Base-by-base conservation (phyloP, 2,888 invertebrate genomes). In the Cheilosia scutellata region DNA sequence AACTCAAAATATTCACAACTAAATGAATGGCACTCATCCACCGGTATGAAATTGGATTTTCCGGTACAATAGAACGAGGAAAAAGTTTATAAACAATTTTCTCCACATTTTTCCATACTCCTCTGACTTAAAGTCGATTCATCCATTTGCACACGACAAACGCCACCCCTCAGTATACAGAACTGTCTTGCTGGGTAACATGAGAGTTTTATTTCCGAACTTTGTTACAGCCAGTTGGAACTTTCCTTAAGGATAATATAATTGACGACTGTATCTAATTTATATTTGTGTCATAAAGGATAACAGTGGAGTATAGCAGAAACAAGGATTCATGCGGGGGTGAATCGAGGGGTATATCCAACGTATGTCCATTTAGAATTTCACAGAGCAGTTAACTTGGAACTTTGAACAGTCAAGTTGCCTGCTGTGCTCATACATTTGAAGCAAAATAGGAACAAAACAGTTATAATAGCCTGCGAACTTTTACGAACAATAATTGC, bases 401-500 rank as follows among this genome's bases (percentile, higher is more conserved):
- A 78, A 74, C 74, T 78, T 74, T 68, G 66, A 42, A 53, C 25
- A 16, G 37, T 20, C 25, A 76, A 60, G 82, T 71, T 65, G 49
- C 31, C 49, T 47, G 47, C 31, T 16, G 13, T 20, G 53, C 27
- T 42, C 51, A 49, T 74, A 63, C 68, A 55, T 75, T 71, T 68
- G 78, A 66, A 68, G 44, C 11, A 37, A 27, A 40, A 55, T 58
- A 42, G 58, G 42, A 70, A 47, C 42, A 79, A 66, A 79, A 70
- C 79, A 70, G 37, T 79, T 75, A 70, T 79, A 79, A 79, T 79
- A 71, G 78, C 84, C 79, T 60, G 60, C 49, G 68, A 84, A 84
- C 70, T 79, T 75, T 79, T 79, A 71, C 80, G 70, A 75, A 75
- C 84, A 84, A 84, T 84, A 70, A 84, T 76, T 84, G 75, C 80